Conservation (phyloP, 2,113 vertebrate species). For the Lutjanus erythropterus region DNA sequence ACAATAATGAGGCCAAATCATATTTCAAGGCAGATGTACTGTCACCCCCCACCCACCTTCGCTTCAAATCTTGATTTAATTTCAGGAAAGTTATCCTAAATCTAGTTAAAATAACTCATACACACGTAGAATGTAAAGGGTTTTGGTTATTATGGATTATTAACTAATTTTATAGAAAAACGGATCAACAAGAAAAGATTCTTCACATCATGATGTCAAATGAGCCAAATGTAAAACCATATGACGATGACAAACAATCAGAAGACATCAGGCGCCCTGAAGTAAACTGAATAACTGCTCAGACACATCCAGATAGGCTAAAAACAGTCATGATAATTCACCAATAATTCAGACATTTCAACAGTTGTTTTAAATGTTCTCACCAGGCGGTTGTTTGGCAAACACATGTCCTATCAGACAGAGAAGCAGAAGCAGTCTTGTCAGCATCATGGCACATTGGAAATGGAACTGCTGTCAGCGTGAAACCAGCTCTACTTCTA, state of each 20-base stretch:
- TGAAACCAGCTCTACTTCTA: background rate
- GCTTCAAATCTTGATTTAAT: background rate
- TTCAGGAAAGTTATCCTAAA: background rate
- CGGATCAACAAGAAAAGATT: background rate
- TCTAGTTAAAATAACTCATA: background rate
- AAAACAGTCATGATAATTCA: background rate
- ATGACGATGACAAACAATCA: background rate
- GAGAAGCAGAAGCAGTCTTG: constrained; percentile 47
- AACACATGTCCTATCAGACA: constrained; percentile 37
- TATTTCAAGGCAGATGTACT: background rate
- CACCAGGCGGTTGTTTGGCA: constrained; percentile 55
- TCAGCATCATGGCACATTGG: constrained; percentile 18
- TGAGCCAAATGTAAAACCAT: background rate
- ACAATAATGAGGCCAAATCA: background rate
- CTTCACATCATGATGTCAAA: background rate
- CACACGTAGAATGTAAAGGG: background rate
- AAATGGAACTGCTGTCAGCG: constrained; percentile 2
- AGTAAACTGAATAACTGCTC: background rate
- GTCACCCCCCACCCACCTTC: fast-evolving
- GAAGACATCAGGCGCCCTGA: too few species aligned
- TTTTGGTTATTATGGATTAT: background rate
- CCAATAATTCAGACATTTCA: background rate
- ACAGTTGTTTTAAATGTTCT: constrained; percentile 11
- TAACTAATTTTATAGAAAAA: background rate
- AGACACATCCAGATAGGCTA: background rate